Conservation (phyloP, 2,113 vertebrate genomes). For the Callopanchax toddi region DNA sequence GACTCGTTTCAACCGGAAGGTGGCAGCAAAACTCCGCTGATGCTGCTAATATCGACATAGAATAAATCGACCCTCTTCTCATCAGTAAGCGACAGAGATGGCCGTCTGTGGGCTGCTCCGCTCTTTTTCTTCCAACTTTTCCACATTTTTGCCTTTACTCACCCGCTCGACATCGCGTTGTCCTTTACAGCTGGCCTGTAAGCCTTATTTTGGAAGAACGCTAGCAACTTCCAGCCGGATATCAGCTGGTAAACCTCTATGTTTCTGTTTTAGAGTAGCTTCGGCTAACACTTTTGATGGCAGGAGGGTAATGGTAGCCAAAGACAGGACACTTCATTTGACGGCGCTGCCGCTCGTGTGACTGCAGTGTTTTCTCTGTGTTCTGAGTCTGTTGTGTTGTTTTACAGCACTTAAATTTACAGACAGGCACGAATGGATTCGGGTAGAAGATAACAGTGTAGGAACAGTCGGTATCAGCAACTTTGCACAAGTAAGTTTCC, state of each 20-base stretch:
- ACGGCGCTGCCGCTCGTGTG: neutral
- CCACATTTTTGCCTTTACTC: constrained; percentile 58
- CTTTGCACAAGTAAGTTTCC: constrained; percentile 90
- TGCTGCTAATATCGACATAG: constrained; percentile 23
- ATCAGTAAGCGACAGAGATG: constrained; percentile 75
- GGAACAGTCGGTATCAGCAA: constrained; percentile 97
- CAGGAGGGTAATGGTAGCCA: constrained; percentile 13
- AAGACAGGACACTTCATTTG: constrained; percentile 19
- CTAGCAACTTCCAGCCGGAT: constrained; percentile 63
- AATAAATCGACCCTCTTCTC: constrained; percentile 17
- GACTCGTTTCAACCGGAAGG: neutral
- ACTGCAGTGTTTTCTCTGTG: neutral
- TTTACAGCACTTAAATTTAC: constrained; percentile 92
- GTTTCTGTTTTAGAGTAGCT: neutral
- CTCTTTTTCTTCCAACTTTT: constrained; percentile 68
- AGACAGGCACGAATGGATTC: constrained; percentile 97
- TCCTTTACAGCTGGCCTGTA: constrained; percentile 35
- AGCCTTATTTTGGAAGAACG: constrained; percentile 50
- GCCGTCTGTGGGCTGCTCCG: constrained; percentile 70
- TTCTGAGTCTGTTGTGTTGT: constrained; percentile 60
- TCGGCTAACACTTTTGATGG: constrained; percentile 19
- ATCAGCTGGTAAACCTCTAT: constrained; percentile 66
- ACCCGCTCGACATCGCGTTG: constrained; percentile 25
- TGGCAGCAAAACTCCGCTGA: constrained; percentile 8
- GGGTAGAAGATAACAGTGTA: constrained; percentile 88